phyloP scores from a whole-genome alignment of 1,140 invertebrate genomes.

The Aethina tumida region DNA sequence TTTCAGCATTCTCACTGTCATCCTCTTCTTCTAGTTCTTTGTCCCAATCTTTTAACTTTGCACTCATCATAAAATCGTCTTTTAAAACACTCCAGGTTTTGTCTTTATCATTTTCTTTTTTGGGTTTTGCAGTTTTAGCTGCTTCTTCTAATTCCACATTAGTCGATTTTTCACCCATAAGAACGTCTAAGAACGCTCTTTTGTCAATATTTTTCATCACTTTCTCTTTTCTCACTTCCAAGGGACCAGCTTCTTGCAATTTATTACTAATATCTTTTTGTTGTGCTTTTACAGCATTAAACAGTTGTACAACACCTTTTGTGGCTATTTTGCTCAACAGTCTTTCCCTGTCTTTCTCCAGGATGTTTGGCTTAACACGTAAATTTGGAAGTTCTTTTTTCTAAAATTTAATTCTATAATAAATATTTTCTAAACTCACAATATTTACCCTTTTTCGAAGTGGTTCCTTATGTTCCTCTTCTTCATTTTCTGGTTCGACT shows the following conservation, averaged over 20 bases:
- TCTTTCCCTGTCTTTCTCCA: constrained; percentile 63
- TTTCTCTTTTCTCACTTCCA: constrained; percentile 73
- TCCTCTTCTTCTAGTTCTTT: constrained; percentile 49
- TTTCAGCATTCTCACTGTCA: constrained; percentile 22
- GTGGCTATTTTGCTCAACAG: constrained; percentile 74
- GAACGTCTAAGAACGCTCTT: constrained; percentile 67
- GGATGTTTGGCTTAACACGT: constrained; percentile 61
- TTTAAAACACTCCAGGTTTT: constrained; percentile 47
- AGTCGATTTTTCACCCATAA: constrained; percentile 64
- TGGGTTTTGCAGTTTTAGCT: constrained; percentile 26
- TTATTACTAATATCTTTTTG: constrained; percentile 68
- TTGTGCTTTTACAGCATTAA: constrained; percentile 81
- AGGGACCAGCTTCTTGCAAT: constrained; percentile 59
- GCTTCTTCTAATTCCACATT: constrained; percentile 44
- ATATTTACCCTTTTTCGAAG: constrained; percentile 36
- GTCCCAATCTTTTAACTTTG: constrained; percentile 86
- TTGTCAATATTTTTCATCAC: constrained; percentile 74
- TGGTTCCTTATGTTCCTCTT: constrained; percentile 28
- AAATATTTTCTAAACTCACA: neutral
- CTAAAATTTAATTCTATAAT: constrained; percentile 32
- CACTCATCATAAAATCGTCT: constrained; percentile 81
- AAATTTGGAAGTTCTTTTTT: constrained; percentile 54
- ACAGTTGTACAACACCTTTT: constrained; percentile 84
- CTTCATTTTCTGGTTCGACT: constrained; percentile 29
- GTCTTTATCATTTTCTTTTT: constrained; percentile 37